Evolutionary conservation across 2,888 invertebrate genomes (phyloP).

Genomic region (Augochlorella aurata): DNA sequence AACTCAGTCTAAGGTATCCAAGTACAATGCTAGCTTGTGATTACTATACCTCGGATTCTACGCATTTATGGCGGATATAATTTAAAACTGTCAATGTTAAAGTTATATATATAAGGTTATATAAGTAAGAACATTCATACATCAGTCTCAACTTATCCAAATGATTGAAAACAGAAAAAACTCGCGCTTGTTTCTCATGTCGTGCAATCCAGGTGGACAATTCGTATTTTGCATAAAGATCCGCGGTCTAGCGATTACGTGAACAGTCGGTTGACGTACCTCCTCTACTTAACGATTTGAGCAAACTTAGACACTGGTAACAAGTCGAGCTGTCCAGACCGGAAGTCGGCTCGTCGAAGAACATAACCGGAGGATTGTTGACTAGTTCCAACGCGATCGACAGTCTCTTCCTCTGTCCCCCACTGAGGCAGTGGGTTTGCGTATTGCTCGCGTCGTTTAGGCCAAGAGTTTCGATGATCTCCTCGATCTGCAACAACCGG

Average conservation of each 20-base stretch:
- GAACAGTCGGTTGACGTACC: slow-evolving; percentile 75
- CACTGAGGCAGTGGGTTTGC: slow-evolving; percentile 91
- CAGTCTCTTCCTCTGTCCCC: slow-evolving; percentile 94
- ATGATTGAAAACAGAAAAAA: no score
- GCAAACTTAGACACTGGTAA: slow-evolving; percentile 94
- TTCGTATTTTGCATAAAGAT: no score
- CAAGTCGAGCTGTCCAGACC: slow-evolving; percentile 97
- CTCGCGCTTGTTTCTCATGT: no score
- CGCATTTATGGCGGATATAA: no score
- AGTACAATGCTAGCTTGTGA: no score
- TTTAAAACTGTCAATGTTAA: no score
- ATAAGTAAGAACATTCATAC: no score
- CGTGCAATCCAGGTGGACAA: no score
- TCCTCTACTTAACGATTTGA: slow-evolving; percentile 93
- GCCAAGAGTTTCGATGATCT: slow-evolving; percentile 93
- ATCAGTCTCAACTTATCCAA: no score
- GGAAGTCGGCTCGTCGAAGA: slow-evolving; percentile 97
- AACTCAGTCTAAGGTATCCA: no score
- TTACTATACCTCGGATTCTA: no score
- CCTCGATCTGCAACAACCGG: slow-evolving; percentile 82
- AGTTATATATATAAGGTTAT: no score
- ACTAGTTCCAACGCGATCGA: slow-evolving; percentile 96
- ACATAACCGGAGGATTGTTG: slow-evolving; percentile 98
- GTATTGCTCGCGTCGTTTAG: slow-evolving; percentile 91
- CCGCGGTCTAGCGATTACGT: neutral